Conservation (phyloP, 1,140 invertebrate species). For the Drosophila paulistorum region DNA sequence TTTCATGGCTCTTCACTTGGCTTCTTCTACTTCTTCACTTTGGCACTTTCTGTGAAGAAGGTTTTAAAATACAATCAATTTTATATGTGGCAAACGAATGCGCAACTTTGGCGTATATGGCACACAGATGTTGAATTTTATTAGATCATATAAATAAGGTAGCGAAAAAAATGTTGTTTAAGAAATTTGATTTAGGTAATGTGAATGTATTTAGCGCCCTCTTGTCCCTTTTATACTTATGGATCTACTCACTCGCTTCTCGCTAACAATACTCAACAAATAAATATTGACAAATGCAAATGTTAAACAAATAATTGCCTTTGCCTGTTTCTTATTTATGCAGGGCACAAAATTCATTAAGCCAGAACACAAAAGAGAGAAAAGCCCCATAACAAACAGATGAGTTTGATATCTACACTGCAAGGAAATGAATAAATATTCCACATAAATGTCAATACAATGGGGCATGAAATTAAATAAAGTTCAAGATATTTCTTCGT, state of each 20-base stretch:
- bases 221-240: background rate
- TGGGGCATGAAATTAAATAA: too few relatives aligned
- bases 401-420: conserved; percentile 4
- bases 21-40: background rate
- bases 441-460: too few relatives aligned
- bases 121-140: conserved; percentile 21
- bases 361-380: conserved; percentile 56
- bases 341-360: conserved; percentile 58
- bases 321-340: conserved; percentile 73
- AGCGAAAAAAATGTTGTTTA: background rate
- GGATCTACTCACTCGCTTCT: too few relatives aligned
- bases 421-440: background rate
- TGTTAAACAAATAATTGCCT: conserved; percentile 65
- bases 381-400: conserved; percentile 60
- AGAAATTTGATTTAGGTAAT: background rate
- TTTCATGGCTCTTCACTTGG: conserved; percentile 26
- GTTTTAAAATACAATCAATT: conserved; percentile 69
- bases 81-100: conserved; percentile 41
- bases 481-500: background rate
- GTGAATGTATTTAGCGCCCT: background rate
- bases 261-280: conserved; percentile 33
- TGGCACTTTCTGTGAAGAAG: conserved; percentile 17
- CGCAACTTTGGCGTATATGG: conserved; percentile 6
- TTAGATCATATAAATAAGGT: conserved; percentile 26
- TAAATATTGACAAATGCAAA: conserved; percentile 70